phyloP scores from a whole-genome alignment of 2,888 invertebrate species.

The Cryptocephalus primarius region DNA sequence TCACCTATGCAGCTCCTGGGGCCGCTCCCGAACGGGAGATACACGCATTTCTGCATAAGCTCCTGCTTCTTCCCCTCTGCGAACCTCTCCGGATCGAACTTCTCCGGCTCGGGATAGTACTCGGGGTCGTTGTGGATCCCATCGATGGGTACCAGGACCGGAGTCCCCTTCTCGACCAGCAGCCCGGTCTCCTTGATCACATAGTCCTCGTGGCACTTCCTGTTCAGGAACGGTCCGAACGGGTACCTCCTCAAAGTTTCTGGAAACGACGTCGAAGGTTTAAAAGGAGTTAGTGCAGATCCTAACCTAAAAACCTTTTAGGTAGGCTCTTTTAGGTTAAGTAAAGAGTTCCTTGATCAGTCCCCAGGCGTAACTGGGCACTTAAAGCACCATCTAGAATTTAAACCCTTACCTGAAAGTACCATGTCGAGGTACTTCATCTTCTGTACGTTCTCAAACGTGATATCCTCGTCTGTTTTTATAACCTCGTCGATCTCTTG shows the following conservation, averaged over 20 bases:
- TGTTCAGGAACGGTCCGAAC: conserved; percentile 28
- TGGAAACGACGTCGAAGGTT: conserved; percentile 19
- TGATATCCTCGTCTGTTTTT: conserved; percentile 29
- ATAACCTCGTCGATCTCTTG: conserved; percentile 33
- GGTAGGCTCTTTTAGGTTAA: too few relatives aligned
- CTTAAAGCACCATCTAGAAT: too few relatives aligned
- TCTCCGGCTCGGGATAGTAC: conserved; percentile 34
- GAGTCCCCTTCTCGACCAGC: conserved; percentile 32
- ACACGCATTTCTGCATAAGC: conserved; percentile 14
- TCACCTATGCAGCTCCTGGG: conserved; percentile 33
- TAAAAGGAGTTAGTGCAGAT: neutral
- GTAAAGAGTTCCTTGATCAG: too few relatives aligned
- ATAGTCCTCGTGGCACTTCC: conserved; percentile 26
- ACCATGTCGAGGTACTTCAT: conserved; percentile 43
- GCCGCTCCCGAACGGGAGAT: conserved; percentile 32
- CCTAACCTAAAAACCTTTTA: too few relatives aligned
- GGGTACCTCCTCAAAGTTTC: conserved; percentile 38
- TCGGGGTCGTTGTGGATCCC: conserved; percentile 31
- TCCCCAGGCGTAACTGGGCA: too few relatives aligned
- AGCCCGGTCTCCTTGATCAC: conserved; percentile 30
- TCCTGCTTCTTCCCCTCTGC: conserved; percentile 25
- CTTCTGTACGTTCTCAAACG: conserved; percentile 38
- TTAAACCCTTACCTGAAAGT: too few relatives aligned
- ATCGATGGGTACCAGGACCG: conserved; percentile 31
- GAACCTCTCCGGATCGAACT: conserved; percentile 38